Base-by-base conservation (phyloP, 2,797 vertebrate species). In the Luscinia luscinia region DNA sequence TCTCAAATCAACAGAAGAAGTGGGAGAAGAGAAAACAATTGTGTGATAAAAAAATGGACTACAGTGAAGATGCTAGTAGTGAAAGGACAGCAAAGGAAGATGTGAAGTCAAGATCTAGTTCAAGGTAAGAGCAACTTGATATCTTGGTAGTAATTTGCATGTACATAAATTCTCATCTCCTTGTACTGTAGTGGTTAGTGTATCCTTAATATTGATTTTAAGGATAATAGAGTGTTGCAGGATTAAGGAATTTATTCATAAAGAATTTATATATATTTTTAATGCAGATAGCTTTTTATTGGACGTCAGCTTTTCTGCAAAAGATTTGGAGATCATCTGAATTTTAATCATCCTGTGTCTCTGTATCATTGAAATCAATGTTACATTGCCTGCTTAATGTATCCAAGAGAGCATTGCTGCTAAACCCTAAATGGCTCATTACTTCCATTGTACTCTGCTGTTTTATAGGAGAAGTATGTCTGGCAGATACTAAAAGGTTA, bases 11-110 rank as follows among this genome's bases (percentile, higher is more conserved):
- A 75, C 98, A 97, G 46, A 93, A 95, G 75, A 98, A 95, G 69
- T 96, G 94, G 52, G 98, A 97, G 90, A 97, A 96, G 89, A 97
- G 89, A 83, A 97, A 90, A 84, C 97, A 95, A 30, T 84, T 88
- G 8, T 82, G 69, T 41, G 96, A 97, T 57, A 96, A 69, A 77
- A 97, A 96, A 78, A 16, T 77, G 36, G 97, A 96, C 95, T 95
- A 36, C 61, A 55, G 0, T 12, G 94, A 95, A 77, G 95, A 97
- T 36, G 69, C 95, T 66, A 49, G 27, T 46, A 89, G 78, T 34
- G 96, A 96, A 90, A 96, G 89, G 30, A 46, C 41, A 27, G 52
- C 80, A n/a, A 98, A 97, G 92, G 98, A 98, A 64, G 98, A 98
- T 41, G 88, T 91, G 12, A 98, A 94, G 74, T 97, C 91, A 90